phyloP scores from a whole-genome alignment of 92 coral and sea anemone genomes.

The Pocillopora grandis region DNA sequence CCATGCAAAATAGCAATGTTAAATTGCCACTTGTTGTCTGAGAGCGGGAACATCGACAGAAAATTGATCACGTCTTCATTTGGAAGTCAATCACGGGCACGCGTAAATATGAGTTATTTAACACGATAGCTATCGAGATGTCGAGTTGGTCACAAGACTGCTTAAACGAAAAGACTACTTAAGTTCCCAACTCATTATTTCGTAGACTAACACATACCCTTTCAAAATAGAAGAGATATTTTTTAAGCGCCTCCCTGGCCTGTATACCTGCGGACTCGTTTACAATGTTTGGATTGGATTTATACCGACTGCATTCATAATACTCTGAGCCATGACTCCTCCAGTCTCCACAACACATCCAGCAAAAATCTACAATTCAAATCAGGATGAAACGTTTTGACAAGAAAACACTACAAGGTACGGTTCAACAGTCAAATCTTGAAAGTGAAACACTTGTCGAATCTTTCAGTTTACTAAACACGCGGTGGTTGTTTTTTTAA shows the following conservation, averaged over 20 bases:
- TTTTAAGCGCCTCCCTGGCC: conserved; percentile 98
- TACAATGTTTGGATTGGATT: conserved; percentile 87
- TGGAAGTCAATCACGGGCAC: no score
- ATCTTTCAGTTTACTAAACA: no score
- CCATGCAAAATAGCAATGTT: no score
- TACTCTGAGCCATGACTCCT: conserved; percentile 87
- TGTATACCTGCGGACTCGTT: conserved; percentile 92
- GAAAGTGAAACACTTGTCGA: not conserved
- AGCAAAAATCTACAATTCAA: conserved; percentile 80
- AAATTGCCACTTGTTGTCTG: no score
- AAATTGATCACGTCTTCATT: no score
- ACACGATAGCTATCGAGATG: not conserved
- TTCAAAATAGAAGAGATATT: conserved; percentile 96
- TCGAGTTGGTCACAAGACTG: not conserved
- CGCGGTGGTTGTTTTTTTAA: no score
- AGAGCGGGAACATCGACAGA: no score
- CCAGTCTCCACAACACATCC: conserved; percentile 99
- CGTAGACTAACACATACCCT: conserved; percentile 58
- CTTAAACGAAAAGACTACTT: no score
- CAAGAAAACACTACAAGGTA: no score
- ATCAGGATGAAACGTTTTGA: not conserved
- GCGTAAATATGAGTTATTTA: not conserved
- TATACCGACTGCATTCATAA: conserved; percentile 95
- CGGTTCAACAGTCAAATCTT: not conserved
- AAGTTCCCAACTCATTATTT: not conserved